Evolutionary conservation across 2,797 vertebrate genomes (phyloP), one percentile per base, ranked within the genome.

Genomic region (Sciurus carolinensis): DNA sequence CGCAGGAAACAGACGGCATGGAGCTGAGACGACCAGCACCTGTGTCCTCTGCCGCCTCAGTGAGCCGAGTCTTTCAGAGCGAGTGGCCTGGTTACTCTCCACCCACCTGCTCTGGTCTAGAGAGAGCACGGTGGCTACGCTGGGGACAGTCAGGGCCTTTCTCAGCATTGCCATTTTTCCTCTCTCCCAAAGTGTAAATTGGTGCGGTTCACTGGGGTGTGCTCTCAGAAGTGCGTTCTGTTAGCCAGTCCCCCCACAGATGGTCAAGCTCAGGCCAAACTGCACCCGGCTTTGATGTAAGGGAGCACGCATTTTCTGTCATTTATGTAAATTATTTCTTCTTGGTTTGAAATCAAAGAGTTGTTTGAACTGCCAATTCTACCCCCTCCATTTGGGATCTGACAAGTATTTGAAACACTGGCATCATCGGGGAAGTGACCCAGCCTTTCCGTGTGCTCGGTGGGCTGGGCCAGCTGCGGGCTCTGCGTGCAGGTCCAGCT

Each of bases 311-410:
- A 26, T 52, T 87, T 87, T 33, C 88, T 72, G 89, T 87, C 76
- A 33, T 62, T 52, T 39, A 42, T 87, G 76, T 64, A 76, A 95
- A 95, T 80, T 66, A 36, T 1, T 3, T 57, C 81, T 84, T 90
- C 76, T 80, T 59, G 86, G 71, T 77, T 90, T 80, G 59, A 59
- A 95, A 92, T 90, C 95, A 84, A 96, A 96, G 95, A n/a, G 66
- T 54, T 66, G 33, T 80, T 67, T 72, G 91, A 90, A 80, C 81
- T 24, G 50, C 75, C 75, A n/a, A 36, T 77, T 79, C 69, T 54
- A 4, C 36, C 30, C n/a, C 4, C 20, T 87, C 33, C 66, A 10
- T 66, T 39, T 71, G 66, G 33, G 81, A 44, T 52, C 85, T 36
- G 71, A 71, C 4, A 1, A 39, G 59, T 3, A 15, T 54, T 59